phyloP scores from a whole-genome alignment of 2,888 invertebrate species.

The Coleophora deauratella region DNA sequence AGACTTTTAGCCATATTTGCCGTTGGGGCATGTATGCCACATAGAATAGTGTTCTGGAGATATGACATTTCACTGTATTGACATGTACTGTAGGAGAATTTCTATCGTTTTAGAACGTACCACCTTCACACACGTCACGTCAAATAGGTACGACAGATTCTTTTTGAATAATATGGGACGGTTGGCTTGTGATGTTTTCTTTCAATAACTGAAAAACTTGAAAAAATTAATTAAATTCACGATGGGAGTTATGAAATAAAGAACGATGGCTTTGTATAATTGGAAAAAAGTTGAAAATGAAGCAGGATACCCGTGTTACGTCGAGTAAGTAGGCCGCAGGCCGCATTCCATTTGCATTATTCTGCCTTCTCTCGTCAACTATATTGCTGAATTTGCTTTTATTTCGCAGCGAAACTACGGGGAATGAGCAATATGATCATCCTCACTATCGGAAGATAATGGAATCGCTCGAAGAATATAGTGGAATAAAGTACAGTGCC shows the following conservation, averaged over 20 bases:
- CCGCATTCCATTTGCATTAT: conserved; percentile 26
- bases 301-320: conserved; percentile 74
- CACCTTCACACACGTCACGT: too few relatives aligned
- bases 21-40: too few relatives aligned
- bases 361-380: too few relatives aligned
- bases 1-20: too few relatives aligned
- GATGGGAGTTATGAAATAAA: conserved; percentile 6
- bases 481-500: conserved; percentile 82
- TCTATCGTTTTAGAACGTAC: too few relatives aligned
- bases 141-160: too few relatives aligned
- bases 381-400: conserved; percentile 5
- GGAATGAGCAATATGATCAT: conserved; percentile 73
- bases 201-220: too few relatives aligned
- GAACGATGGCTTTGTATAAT: conserved; percentile 37
- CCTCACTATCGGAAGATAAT: conserved; percentile 74
- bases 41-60: too few relatives aligned
- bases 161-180: too few relatives aligned
- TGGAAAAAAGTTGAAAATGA: conserved; percentile 77
- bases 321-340: conserved; percentile 62
- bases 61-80: too few relatives aligned
- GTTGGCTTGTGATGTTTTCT: conserved; percentile 20
- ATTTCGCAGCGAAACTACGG: conserved; percentile 62
- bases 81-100: too few relatives aligned
- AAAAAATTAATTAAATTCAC: background rate
- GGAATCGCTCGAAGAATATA: conserved; percentile 75